Evolutionary conservation across 2,797 vertebrate genomes (phyloP).

Genomic region (Acestrorhynchus altus): DNA sequence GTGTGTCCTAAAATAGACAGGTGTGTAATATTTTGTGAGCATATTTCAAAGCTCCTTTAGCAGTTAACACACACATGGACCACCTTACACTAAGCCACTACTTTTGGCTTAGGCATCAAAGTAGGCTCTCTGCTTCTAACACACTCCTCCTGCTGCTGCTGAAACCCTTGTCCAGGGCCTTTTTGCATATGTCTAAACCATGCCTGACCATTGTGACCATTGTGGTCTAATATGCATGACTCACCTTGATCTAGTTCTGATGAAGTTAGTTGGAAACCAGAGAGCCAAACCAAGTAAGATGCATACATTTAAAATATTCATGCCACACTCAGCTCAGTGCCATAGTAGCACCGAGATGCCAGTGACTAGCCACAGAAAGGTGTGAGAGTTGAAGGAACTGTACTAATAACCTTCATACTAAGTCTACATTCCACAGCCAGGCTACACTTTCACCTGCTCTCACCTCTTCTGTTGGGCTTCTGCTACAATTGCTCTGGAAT

Average conservation of each 20-base stretch:
- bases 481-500: neutral
- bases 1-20: neutral
- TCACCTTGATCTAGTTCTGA: neutral
- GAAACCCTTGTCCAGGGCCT: neutral
- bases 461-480: slow-evolving; percentile 26
- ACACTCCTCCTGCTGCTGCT: neutral
- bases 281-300: neutral
- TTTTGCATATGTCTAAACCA: neutral
- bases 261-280: neutral
- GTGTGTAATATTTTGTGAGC: slow-evolving; percentile 5
- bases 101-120: slow-evolving; percentile 31
- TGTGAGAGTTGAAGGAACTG: slow-evolving; percentile 62
- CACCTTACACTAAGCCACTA: slow-evolving; percentile 40
- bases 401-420: slow-evolving; percentile 72
- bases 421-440: slow-evolving; percentile 76
- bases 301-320: neutral
- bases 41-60: slow-evolving; percentile 22
- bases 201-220: neutral
- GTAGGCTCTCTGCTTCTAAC: neutral
- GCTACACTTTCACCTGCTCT: slow-evolving; percentile 55
- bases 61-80: slow-evolving; percentile 27
- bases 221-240: neutral
- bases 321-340: slow-evolving; percentile 5
- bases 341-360: slow-evolving; percentile 31
- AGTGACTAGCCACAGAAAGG: slow-evolving; percentile 56